Evolutionary conservation across 2,888 invertebrate species (phyloP).

Genomic region (Myathropa florea): DNA sequence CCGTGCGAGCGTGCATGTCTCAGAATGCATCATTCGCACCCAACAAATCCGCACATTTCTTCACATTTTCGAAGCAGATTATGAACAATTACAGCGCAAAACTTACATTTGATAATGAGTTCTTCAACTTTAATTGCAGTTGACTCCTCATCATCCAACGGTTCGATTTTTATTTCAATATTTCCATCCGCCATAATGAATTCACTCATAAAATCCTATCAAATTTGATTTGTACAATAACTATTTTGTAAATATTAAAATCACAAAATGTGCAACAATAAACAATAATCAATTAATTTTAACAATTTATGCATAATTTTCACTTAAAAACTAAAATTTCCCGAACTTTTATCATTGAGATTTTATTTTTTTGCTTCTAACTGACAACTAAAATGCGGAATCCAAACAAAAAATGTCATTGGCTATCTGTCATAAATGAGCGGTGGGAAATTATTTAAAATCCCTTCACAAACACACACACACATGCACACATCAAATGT

Average conservation of each 20-base stretch:
- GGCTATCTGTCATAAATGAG: neutral
- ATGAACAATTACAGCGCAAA: too few relatives aligned
- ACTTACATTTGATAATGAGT: conserved; percentile 56
- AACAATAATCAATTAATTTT: neutral
- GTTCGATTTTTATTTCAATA: conserved; percentile 58
- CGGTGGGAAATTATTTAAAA: neutral
- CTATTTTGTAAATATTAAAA: conserved; percentile 4
- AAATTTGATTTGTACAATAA: neutral
- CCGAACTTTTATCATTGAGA: neutral
- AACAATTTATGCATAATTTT: neutral
- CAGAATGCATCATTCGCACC: neutral
- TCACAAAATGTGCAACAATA: conserved; percentile 14
- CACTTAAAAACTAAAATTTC: neutral
- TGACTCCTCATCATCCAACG: conserved; percentile 49
- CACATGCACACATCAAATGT: too few relatives aligned
- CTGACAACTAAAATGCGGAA: conserved; percentile 8
- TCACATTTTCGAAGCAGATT: too few relatives aligned
- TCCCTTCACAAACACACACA: neutral
- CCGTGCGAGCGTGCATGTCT: neutral
- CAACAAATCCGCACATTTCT: neutral
- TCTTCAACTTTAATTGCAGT: conserved; percentile 32
- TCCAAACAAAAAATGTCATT: neutral
- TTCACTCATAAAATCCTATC: neutral
- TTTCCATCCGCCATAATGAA: conserved; percentile 17
- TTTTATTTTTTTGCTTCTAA: neutral